Base-by-base conservation (phyloP, 2,888 invertebrate species). In the Patella depressa region DNA sequence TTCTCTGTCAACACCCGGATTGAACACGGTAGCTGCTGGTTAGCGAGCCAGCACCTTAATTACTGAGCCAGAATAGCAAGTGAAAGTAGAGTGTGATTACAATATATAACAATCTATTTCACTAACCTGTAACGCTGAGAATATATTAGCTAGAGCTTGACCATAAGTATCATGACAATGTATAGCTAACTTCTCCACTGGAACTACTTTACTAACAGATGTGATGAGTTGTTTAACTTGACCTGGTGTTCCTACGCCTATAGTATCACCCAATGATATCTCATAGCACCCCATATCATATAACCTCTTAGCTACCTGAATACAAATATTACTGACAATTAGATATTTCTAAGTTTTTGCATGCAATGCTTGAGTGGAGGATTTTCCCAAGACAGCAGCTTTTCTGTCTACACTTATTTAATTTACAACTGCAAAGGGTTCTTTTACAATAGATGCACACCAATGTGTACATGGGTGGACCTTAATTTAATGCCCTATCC, bases 81-180 rank as follows among this genome's bases (percentile, higher is more conserved):
- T 45, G 9, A 45, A 45, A 45, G 45, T 45, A 45, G 9, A 45
- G 45, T 7, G 45, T 45, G 0, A 45, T 45, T 9, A 45, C 9
- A 45, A 45, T 45, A 9, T 45, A 9, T 45, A 7, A 45, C 9
- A 45, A 45, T 9, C 7, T 9, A 45, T 7, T 9, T 45, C 45
- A 45, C 45, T 45, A 45, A 45, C 95, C 91, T 98, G 96, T 73
- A 99, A 93, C 15, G 98, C 96, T 7, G 96, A 95, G n/a, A 96
- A 94, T 84, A 98, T 95, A 92, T 99, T 99, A 1, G 96, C 94
- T 73, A 99, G 91, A 0, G 98, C 99, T 91, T 99, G 99, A 0
- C 99, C 99, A 88, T 98, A 99, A 0, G 99, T 99, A 90, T 99
- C 98, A 90, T 99, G 99, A 90, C 98, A 99, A 91, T 99, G 99